Percentiles rank a stretch among this genome's conserved stretches.
Evolutionary conservation across 2,888 invertebrate genomes (phyloP).

Genomic region (Zygothrica quintamaculata): DNA sequence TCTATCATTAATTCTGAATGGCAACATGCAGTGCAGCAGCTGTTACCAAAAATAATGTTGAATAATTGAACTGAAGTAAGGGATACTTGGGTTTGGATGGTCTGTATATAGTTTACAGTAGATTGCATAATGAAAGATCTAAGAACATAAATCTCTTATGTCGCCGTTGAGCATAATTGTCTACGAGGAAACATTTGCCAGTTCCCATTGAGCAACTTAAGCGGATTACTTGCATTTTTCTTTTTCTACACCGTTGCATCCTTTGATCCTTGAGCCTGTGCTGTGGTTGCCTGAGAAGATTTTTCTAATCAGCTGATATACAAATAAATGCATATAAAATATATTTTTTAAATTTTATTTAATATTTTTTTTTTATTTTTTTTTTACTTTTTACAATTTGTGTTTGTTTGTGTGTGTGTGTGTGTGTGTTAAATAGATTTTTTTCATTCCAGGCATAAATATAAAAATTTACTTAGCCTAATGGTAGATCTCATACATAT

Average conservation of each 20-base stretch:
- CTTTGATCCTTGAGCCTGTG: conserved; percentile 39
- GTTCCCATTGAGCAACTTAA: conserved; percentile 44
- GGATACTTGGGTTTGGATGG: conserved; percentile 16
- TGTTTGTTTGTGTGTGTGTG: conserved; percentile 23
- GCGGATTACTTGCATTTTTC: conserved; percentile 70
- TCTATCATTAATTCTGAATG: conserved; percentile 54
- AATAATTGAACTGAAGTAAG: not conserved
- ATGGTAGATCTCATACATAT: conserved; percentile 24
- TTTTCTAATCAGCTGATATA: too few relatives aligned
- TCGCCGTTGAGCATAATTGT: conserved; percentile 40
- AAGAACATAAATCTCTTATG: conserved; percentile 61
- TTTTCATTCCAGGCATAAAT: conserved; percentile 37
- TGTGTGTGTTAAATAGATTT: conserved; percentile 42
- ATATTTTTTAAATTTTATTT: too few relatives aligned
- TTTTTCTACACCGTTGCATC: conserved; percentile 65
- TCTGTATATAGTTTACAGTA: not conserved
- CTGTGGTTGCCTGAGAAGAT: conserved; percentile 43
- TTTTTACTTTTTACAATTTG: conserved; percentile 42
- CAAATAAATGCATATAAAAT: too few relatives aligned
- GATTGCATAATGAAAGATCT: conserved; percentile 14
- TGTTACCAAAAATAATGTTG: conserved; percentile 30
- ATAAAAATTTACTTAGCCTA: conserved; percentile 58
- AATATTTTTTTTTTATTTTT: conserved; percentile 57
- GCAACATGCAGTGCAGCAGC: conserved; percentile 29
- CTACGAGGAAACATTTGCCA: conserved; percentile 7